A percentile compares a stretch with the other conserved stretches of the same genome.
phyloP scores from a whole-genome alignment of 1,140 invertebrate species.

The Physella acuta region DNA sequence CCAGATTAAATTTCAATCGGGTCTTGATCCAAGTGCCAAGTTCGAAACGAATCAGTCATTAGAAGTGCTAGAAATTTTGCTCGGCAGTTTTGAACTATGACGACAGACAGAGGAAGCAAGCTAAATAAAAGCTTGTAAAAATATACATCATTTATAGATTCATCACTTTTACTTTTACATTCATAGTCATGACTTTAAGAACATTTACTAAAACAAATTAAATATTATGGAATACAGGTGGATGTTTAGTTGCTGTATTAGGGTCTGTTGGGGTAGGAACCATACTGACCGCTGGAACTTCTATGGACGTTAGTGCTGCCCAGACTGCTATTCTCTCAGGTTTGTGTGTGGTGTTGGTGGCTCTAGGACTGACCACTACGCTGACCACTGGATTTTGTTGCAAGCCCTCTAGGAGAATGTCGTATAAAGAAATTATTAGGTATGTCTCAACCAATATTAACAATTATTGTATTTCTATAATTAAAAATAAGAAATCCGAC shows the following conservation, averaged over 20 bases:
- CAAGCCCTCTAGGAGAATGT: neutral
- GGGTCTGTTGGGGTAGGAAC: neutral
- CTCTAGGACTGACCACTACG: neutral
- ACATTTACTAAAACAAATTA: too few species aligned
- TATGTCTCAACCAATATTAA: neutral
- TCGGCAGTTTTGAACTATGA: too few species aligned
- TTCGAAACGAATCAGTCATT: too few species aligned
- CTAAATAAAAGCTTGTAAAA: too few species aligned
- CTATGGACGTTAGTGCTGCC: neutral
- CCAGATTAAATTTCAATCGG: too few species aligned
- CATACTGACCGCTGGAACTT: neutral
- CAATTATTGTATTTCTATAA: neutral
- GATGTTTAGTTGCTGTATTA: neutral
- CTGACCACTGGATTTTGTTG: slow-evolving; percentile 12
- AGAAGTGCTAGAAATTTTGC: too few species aligned
- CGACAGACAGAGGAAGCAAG: too few species aligned
- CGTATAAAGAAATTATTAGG: neutral
- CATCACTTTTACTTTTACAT: too few species aligned
- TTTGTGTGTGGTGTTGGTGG: neutral
- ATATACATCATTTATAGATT: too few species aligned
- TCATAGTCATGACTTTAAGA: too few species aligned
- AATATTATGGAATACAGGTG: too few species aligned
- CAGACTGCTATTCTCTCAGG: slow-evolving; percentile 2
- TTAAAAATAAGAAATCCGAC: neutral
- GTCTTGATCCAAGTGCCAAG: too few species aligned